Base-by-base conservation (phyloP, 2,888 invertebrate species). In the Stegophylla sp. region DNA sequence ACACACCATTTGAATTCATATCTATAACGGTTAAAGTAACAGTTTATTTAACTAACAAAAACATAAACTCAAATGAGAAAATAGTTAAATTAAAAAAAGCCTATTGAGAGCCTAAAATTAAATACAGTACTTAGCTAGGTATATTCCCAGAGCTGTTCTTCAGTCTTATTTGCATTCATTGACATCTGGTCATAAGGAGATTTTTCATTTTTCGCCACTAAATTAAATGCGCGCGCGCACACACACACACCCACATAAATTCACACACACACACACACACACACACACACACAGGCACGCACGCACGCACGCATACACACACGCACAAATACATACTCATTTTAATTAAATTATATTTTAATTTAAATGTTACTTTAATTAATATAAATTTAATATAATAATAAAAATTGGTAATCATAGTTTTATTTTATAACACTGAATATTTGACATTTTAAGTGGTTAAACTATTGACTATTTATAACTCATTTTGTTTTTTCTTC, bases 121-220 rank as follows among this genome's bases (percentile, higher is more conserved):
- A 76, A 67, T 34, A 77, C 45, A 67, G 48, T 69, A 77, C 69
- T 59, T 77, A 56, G 45, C 23, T 77, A 69, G 23, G 43, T 59
- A 59, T 69, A 77, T 77, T 45, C 69, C 77, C 20, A 77, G 20
- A 77, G 43, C 34, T 17, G 69, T 69, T 69, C 77, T 69, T 77
- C 77, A 77, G 77, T 77, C 77, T 77, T 77, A 77, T 77, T 23
- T 59, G 77, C 69, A 34, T 77, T 61, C 59, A 77, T 77, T 69
- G 56, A 76, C 56, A 5, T 77, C 67, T 69, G 77, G 69, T 69
- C 59, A 77, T 69, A 67, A 67, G 67, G 67, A 77, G 67, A 69
- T 69, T 77, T 69, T 20, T 67, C 59, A 45, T 15, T 77, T 77
- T 75, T 56, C 15, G 43, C 59, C 20, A 56, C 48, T 59, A 59